These are phyloP conservation scores for Chloroceryle aenea DNA, from an alignment of 2,113 vertebrate species.

Conservation along the genomic window DNA sequence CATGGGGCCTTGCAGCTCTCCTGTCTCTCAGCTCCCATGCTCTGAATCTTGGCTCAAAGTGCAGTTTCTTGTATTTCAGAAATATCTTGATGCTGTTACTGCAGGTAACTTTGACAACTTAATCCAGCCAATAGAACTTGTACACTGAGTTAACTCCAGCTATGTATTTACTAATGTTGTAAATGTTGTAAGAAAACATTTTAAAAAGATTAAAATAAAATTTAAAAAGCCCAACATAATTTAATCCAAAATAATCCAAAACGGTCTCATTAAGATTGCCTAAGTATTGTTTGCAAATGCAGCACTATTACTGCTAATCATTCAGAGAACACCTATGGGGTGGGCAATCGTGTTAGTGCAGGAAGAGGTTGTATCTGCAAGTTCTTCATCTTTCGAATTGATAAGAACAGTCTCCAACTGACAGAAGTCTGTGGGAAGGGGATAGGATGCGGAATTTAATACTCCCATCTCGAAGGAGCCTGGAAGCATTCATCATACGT, in stretches of 20 bases:
- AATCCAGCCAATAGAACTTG: background rate
- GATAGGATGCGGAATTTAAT: background rate
- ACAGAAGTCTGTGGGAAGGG: background rate
- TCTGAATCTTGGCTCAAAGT: background rate
- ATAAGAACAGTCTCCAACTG: background rate
- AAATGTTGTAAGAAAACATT: background rate
- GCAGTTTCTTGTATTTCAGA: background rate
- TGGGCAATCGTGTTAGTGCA: background rate
- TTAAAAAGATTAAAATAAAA: background rate
- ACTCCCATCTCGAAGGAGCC: background rate
- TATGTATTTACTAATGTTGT: background rate
- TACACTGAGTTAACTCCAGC: background rate
- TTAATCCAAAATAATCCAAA: background rate
- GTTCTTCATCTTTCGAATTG: background rate
- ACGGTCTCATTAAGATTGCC: background rate
- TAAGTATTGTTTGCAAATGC: background rate
- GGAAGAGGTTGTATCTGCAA: background rate
- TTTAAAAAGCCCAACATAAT: accelerated
- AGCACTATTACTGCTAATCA: background rate
- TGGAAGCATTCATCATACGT: background rate
- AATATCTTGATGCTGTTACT: background rate
- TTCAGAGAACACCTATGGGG: background rate
- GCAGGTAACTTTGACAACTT: background rate
- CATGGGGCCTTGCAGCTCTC: background rate
- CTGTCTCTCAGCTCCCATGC: background rate